Evolutionary conservation across 2,888 invertebrate genomes (phyloP).

Genomic region (Nomada ruficornis): DNA sequence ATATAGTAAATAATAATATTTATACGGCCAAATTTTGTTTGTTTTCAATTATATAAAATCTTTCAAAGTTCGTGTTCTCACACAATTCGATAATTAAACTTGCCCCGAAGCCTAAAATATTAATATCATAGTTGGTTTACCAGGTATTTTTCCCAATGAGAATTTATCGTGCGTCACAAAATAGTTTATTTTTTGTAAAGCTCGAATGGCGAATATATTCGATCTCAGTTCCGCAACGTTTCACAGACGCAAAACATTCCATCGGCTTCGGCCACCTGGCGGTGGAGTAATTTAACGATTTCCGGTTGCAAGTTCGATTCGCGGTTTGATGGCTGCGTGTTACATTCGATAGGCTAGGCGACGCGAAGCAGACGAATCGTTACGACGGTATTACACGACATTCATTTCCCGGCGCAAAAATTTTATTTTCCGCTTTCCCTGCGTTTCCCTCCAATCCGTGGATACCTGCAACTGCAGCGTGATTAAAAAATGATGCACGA

Average conservation of each 20-base stretch:
- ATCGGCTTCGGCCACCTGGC: conserved; percentile 44
- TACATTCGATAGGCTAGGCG: conserved; percentile 31
- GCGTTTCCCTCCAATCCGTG: no score
- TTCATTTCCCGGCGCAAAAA: neutral
- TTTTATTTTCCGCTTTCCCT: neutral
- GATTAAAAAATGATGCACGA: no score
- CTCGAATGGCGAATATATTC: neutral
- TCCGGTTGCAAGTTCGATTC: conserved; percentile 57
- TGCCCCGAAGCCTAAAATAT: no score
- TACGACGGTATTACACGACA: conserved; percentile 23
- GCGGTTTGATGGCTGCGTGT: conserved; percentile 27
- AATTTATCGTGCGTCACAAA: neutral
- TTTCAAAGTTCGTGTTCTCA: no score
- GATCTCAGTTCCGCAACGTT: neutral
- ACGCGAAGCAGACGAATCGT: conserved; percentile 42
- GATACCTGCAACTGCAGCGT: no score
- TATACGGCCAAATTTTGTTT: no score
- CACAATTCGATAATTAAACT: no score
- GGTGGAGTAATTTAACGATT: conserved; percentile 57
- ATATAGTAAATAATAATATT: no score
- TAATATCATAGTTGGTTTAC: neutral
- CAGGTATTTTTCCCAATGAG: neutral
- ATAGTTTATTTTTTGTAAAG: neutral
- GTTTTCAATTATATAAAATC: no score
- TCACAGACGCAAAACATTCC: conserved; percentile 20